Conservation (phyloP, 2,797 vertebrate genomes). For the Dendrocincla tyrannina region DNA sequence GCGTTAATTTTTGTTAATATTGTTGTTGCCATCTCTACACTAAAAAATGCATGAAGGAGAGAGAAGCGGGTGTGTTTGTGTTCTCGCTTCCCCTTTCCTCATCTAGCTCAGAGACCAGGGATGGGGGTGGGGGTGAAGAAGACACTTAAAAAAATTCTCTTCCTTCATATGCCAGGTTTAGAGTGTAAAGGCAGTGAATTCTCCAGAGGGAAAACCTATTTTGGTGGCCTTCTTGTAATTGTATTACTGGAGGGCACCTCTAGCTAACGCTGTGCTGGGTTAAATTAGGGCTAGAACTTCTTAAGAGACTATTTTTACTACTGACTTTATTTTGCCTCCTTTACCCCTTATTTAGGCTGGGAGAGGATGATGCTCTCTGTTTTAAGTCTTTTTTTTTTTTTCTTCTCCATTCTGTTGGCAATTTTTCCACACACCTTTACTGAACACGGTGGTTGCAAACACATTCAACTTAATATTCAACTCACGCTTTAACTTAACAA, state of each 20-base stretch:
- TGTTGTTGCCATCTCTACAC: background rate
- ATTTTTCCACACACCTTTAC: conserved; percentile 65
- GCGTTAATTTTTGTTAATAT: conserved; percentile 7
- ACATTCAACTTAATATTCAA: conserved; percentile 71
- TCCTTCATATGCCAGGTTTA: background rate
- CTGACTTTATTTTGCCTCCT: background rate
- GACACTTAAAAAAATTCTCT: background rate
- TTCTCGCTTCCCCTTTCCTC: background rate
- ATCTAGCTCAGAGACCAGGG: background rate
- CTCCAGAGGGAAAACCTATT: background rate
- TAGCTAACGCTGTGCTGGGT: background rate
- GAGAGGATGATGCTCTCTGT: background rate
- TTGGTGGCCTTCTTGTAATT: background rate
- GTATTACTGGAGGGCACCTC: background rate
- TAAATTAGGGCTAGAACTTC: background rate
- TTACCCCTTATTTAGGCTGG: background rate
- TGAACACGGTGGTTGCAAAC: conserved; percentile 73
- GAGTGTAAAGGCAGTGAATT: background rate
- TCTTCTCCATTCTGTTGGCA: background rate
- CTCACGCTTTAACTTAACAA: conserved; percentile 74
- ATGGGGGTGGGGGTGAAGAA: background rate
- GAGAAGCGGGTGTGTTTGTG: background rate
- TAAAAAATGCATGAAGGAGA: conserved; percentile 32
- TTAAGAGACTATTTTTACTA: background rate
- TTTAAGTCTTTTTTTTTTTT: background rate